Percentiles rank a stretch among this genome's conserved stretches.
Conservation (phyloP, 2,797 vertebrate genomes). For the Notoglanidium macrostoma region DNA sequence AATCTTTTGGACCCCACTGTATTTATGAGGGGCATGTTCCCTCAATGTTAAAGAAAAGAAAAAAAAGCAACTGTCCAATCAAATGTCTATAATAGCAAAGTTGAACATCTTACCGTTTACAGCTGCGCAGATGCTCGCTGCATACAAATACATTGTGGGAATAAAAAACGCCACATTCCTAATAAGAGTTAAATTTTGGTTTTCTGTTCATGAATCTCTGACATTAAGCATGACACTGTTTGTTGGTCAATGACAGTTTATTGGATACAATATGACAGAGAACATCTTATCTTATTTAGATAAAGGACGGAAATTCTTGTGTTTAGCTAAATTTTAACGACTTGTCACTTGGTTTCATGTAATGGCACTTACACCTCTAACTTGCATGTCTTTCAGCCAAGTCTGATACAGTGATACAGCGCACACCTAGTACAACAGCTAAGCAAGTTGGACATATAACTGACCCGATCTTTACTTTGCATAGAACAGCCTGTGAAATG, state of each 20-base stretch:
- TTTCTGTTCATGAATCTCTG: neutral
- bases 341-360: neutral
- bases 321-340: neutral
- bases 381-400: slow-evolving; percentile 19
- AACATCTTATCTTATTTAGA: slow-evolving; percentile 16
- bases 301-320: neutral
- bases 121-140: neutral
- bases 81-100: neutral
- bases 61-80: neutral
- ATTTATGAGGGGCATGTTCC: neutral
- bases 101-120: neutral
- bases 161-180: neutral
- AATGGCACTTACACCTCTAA: slow-evolving; percentile 29
- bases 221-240: slow-evolving; percentile 28
- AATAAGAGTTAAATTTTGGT: neutral
- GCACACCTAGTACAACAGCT: slow-evolving; percentile 4
- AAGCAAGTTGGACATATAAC: slow-evolving; percentile 20
- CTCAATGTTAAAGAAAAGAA: neutral
- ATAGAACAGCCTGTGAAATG: slow-evolving; percentile 54
- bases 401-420: slow-evolving; percentile 17
- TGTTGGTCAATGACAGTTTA: slow-evolving; percentile 36
- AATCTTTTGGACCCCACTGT: neutral
- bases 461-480: slow-evolving; percentile 55
- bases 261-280: slow-evolving; percentile 36
- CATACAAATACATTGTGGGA: too few relatives aligned